Evolutionary conservation across 2,113 vertebrate genomes (phyloP), one percentile per base, ranked within the genome.

Genomic region (Thunnus thynnus): DNA sequence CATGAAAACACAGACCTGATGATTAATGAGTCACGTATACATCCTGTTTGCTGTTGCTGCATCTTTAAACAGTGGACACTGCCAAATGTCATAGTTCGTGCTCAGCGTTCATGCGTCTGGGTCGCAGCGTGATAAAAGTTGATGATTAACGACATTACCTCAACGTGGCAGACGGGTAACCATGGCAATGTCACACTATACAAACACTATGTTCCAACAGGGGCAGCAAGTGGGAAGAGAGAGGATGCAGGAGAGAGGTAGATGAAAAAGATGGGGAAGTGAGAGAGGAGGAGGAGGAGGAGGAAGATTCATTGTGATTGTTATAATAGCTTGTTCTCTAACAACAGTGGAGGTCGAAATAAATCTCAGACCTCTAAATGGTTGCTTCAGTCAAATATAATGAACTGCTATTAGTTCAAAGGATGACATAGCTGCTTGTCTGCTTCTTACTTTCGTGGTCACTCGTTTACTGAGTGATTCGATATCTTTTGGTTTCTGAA

Each of bases 141-240:
- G 89, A 93, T 92, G 90, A 93, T 93, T 93, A 90, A 94, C 72
- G 76, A 77, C 87, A 80, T 89, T 84, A 86, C 81, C 86, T 91
- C 83, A 89, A 76, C 22, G 83, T 89, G 88, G 89, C 88, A 85
- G 87, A 84, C 70, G 17, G 86, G 91, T 93, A 90, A 80, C 91
- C 87, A 90, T 90, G 85, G 91, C 1, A 12, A 91, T 63, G 55
- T 58, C 83, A 78, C 80, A 83, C 92, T 91, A 89, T 91, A 92
- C 91, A 94, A 92, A 94, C 91, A 91, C 80, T 11, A 14, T 89
- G 89, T 82, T 78, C 87, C 66, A 52, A 63, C 81, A 60, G 65
- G 22, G 67, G 54, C 7, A 46, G 32, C 11, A 22, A 68, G 64
- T 48, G 57, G 22, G 41, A 47, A 25, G 50, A 58, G 62, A 52